Evolutionary conservation across 2,113 vertebrate species (phyloP), one percentile per base, ranked within the genome.

Genomic region (Protobothrops mucrosquamatus): DNA sequence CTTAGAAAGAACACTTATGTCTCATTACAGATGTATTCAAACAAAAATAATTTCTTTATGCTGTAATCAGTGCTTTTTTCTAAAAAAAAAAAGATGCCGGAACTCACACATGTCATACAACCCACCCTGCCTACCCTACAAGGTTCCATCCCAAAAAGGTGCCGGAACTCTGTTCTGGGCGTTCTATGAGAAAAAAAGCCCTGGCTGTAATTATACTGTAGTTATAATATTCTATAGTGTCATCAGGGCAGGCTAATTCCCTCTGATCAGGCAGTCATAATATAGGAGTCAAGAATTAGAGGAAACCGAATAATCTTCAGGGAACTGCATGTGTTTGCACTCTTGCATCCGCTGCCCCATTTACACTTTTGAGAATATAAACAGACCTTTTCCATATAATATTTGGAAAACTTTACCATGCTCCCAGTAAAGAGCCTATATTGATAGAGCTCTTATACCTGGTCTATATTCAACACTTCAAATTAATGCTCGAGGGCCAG

Each of bases 31-130:
- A 91, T 43, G 29, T 88, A 87, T 94, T 95, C 29, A 93, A 92
- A 93, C 57, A 95, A 96, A 95, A 95, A 87, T 95, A 94, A 48
- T 89, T 90, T 95, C 95, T 91, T 86, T 95, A 91, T 97, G 57
- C 90, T 95, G 93, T 69, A 95, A 87, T 95, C 39, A 39, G 39
- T 39, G 39, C 39, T 39, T 39, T 39, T 39, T 39, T 39, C 39
- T 39, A 39, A 39, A 39, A 39, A 39, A n/a, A 39, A 39, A 39
- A 39, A 39, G 39, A 39, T 39, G 39, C 39, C 39, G 39, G 39
- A 39, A 39, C 39, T 39, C 39, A 39, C 39, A 39, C 39, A 39
- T 39, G 39, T 39, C 39, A 39, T 39, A 39, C 39, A 39, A 39
- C 39, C 39, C 39, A 39, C 39, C 39, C 39, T 39, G 39, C 39